Percentiles rank a stretch among this genome's conserved stretches.
Conservation (phyloP, 2,113 vertebrate species). For the Arothron firmamentum region DNA sequence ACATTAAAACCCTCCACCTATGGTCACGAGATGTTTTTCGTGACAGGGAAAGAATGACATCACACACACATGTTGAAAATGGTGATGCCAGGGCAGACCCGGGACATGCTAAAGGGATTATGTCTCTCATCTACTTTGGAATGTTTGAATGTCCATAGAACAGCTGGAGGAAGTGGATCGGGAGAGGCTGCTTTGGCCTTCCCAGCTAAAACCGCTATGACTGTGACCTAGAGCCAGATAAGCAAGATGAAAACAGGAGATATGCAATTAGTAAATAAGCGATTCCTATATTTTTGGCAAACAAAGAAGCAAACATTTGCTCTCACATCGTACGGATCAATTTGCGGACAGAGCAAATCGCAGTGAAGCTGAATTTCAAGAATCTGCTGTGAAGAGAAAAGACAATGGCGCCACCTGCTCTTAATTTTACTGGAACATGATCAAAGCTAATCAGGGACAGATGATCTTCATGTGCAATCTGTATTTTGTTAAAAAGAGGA, state of each 20-base stretch:
- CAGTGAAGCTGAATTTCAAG: conserved; percentile 34
- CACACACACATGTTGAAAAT: no score
- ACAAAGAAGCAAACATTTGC: not conserved
- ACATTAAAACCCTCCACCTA: no score
- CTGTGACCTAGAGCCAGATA: conserved; percentile 31
- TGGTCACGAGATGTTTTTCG: no score
- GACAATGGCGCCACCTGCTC: conserved; percentile 53
- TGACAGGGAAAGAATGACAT: no score
- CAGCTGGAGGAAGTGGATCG: no score
- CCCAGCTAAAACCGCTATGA: conserved; percentile 31
- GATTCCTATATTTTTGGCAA: conserved; percentile 56
- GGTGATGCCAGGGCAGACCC: no score
- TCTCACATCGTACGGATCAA: no score
- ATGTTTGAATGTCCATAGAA: no score
- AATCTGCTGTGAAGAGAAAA: conserved; percentile 44
- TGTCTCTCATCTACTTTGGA: no score
- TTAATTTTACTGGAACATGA: conserved; percentile 59
- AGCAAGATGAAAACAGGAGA: conserved; percentile 3
- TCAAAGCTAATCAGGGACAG: conserved; percentile 63
- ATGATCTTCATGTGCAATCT: conserved; percentile 59
- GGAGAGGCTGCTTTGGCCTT: no score
- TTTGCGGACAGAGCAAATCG: no score
- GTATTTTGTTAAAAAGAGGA: conserved; percentile 49
- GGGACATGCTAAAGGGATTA: no score
- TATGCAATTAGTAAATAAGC: conserved; percentile 63